Evolutionary conservation across 2,888 invertebrate genomes (phyloP), one percentile per base, ranked within the genome.

Genomic region (Lasioglossum malachurum): DNA sequence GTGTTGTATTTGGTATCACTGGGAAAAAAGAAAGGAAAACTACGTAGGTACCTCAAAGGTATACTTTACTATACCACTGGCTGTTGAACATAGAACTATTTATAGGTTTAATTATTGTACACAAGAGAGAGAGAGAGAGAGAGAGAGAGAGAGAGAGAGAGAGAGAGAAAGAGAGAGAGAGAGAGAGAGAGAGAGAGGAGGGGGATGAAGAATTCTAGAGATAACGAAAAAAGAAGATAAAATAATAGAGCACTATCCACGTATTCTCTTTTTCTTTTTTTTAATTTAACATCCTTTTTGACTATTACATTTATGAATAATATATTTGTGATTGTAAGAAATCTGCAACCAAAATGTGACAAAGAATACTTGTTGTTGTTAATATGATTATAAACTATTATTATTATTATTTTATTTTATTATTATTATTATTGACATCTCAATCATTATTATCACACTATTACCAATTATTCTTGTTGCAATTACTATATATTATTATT

Each of bases 21-120:
- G 92, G 44, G 44, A 44, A 44, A 44, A 93, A 94, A 69, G 72
- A 73, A 77, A 93, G 91, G 44, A 44, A 94, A 94, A 95, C 94
- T 94, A 95, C 94, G 94, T 94, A 94, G 95, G 94, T 95, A 95
- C 95, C 95, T 95, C 94, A 94, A 94, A 94, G 95, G 95, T 95
- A 95, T 95, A 95, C 94, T 94, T 94, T 94, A 95, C 92, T 95
- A 95, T 94, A 95, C 95, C 95, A 95, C 95, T 95, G 95, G 95
- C 95, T 95, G 95, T 95, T 95, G 94, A 95, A 95, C 92, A 95
- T 95, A 95, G 94, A 94, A 94, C 94, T 95, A 95, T 94, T 94
- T 93, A 94, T 95, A 95, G 94, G 94, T 94, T 95, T 95, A 95
- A 94, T 94, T 93, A 94, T 93, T 94, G 94, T 94, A 94, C 94